Percentiles rank a stretch among this genome's conserved stretches.
Conservation (phyloP, 2,888 invertebrate genomes). For the Yponomeuta sedellus region DNA sequence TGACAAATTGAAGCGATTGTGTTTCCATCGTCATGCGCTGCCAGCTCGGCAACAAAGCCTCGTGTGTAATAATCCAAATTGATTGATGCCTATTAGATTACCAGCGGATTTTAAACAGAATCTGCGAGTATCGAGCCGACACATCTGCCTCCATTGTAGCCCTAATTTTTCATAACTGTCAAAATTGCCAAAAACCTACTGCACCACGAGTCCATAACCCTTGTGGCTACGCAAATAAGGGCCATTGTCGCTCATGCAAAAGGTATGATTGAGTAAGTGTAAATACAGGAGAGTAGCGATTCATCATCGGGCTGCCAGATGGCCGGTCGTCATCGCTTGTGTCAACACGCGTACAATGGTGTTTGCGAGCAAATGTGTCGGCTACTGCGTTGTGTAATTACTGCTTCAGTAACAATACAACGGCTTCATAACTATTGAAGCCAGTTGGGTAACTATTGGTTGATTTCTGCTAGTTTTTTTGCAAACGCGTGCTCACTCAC, state of each 20-base stretch:
- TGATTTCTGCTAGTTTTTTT: neutral
- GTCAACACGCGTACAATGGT: conserved; percentile 3
- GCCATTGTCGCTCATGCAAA: neutral
- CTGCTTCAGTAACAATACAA: neutral
- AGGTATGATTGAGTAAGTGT: conserved; percentile 2
- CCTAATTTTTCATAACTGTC: conserved; percentile 12
- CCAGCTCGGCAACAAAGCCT: neutral
- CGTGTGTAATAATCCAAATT: neutral
- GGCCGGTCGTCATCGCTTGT: conserved; percentile 11
- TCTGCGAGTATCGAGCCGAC: conserved; percentile 5
- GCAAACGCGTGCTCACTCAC: neutral
- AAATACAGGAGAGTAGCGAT: neutral
- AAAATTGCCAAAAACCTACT: conserved; percentile 5
- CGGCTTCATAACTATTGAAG: neutral
- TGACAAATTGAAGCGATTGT: neutral
- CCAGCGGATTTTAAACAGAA: conserved; percentile 3
- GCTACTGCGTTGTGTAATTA: neutral
- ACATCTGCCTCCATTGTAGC: conserved; percentile 6
- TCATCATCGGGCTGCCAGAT: conserved; percentile 11
- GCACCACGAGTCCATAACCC: neutral
- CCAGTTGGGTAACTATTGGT: neutral
- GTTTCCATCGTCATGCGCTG: neutral
- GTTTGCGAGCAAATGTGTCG: neutral
- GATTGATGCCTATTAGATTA: conserved; percentile 6
- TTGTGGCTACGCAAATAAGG: neutral